Percentiles rank a stretch among this genome's conserved stretches.
phyloP scores from a whole-genome alignment of 2,888 invertebrate species.

The Priocnemis perturbator region DNA sequence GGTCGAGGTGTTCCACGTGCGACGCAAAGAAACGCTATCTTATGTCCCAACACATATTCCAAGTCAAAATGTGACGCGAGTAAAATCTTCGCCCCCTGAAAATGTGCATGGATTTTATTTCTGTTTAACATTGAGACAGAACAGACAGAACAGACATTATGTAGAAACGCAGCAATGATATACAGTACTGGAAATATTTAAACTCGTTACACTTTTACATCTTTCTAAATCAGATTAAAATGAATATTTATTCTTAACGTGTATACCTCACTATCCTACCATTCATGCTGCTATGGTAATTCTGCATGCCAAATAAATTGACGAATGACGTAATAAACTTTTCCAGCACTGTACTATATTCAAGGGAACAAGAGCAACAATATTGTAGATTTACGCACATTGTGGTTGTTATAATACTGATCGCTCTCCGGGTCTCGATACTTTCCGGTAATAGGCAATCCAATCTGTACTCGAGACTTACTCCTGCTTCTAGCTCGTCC shows the following conservation, averaged over 20 bases:
- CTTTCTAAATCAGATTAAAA: too few relatives aligned
- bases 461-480: conserved; percentile 90
- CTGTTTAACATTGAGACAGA: background rate
- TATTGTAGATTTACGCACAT: conserved; percentile 77
- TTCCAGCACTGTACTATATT: too few relatives aligned
- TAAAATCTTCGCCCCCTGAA: conserved; percentile 91
- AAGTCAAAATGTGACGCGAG: conserved; percentile 94
- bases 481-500: conserved; percentile 84
- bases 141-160: background rate
- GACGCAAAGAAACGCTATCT: conserved; percentile 94
- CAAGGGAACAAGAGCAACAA: too few relatives aligned
- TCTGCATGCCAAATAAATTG: too few relatives aligned
- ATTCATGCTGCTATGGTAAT: too few relatives aligned
- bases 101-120: background rate
- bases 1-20: conserved; percentile 93
- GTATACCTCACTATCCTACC: too few relatives aligned
- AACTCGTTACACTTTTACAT: too few relatives aligned
- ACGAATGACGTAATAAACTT: background rate
- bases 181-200: too few relatives aligned
- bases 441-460: conserved; percentile 91
- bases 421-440: conserved; percentile 93
- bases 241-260: too few relatives aligned
- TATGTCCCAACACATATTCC: conserved; percentile 95
- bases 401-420: conserved; percentile 92
- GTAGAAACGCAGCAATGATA: too few relatives aligned